Percentiles rank a stretch among this genome's conserved stretches.
Conservation (phyloP, 1,140 invertebrate species). For the Drosophila ficusphila region DNA sequence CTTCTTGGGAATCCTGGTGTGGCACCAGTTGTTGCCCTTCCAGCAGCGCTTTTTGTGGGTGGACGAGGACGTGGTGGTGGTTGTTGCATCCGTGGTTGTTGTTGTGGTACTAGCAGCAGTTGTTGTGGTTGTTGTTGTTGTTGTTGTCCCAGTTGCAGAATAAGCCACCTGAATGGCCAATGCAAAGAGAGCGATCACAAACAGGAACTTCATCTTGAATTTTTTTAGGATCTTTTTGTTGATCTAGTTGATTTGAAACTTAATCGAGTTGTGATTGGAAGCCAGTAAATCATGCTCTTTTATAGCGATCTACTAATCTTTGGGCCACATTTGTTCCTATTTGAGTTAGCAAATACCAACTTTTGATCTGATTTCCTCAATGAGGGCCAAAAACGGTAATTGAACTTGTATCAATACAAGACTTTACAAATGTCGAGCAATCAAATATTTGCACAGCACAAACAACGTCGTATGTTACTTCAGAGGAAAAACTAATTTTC, state of each 20-base stretch:
- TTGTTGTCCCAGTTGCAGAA: not conserved
- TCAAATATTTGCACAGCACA: not conserved
- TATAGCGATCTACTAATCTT: not conserved
- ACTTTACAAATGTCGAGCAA: not conserved
- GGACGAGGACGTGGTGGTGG: not conserved
- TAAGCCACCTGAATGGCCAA: slow-evolving; percentile 5
- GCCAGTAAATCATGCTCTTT: not conserved
- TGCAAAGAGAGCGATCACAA: not conserved
- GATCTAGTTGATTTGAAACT: not conserved
- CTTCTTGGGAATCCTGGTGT: too few species aligned
- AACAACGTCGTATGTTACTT: not conserved
- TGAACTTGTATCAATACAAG: not conserved
- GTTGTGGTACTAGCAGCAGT: not conserved
- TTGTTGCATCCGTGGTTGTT: too few species aligned
- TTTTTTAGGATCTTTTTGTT: not conserved
- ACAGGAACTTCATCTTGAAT: slow-evolving; percentile 12
- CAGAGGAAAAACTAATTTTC: not conserved
- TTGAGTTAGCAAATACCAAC: not conserved
- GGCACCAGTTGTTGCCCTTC: too few species aligned
- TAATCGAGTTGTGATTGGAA: not conserved
- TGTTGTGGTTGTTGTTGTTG: not conserved
- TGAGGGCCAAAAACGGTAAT: not conserved
- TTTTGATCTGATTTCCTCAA: not conserved
- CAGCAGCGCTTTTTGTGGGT: too few species aligned
- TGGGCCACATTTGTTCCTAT: not conserved